These are phyloP conservation scores for Sisor rabdophorus DNA, from an alignment of 2,113 vertebrate species.

Conservation along the genomic window DNA sequence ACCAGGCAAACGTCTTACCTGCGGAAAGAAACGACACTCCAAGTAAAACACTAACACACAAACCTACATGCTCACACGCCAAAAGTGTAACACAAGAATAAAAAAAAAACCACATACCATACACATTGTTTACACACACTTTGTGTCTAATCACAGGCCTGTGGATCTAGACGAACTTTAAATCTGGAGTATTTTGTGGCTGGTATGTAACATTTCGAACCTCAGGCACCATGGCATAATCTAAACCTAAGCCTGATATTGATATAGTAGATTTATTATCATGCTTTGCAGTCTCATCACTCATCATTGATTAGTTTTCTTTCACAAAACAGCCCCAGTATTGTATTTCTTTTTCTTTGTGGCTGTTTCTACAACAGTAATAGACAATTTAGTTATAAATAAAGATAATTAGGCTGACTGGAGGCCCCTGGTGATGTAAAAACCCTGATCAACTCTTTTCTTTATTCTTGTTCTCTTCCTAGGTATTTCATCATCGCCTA, in stretches of 20 bases:
- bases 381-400: no score
- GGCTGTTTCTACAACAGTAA: no score
- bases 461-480: background rate
- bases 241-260: background rate
- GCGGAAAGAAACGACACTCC: conserved; percentile 64
- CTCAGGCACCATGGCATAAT: background rate
- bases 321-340: no score
- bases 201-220: conserved; percentile 6
- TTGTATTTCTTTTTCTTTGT: no score
- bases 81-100: background rate
- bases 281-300: background rate
- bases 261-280: background rate
- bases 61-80: background rate
- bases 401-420: no score
- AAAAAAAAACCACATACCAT: background rate
- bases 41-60: conserved; percentile 59
- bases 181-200: background rate
- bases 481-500: conserved; percentile 16
- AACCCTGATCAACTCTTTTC: background rate
- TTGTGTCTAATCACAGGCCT: conserved; percentile 18
- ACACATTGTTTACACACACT: background rate
- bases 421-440: no score
- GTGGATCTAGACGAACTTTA: conserved; percentile 37
- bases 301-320: background rate
- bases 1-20: conserved; percentile 76